Percentiles rank a stretch among this genome's conserved stretches.
Conservation (phyloP, 2,113 vertebrate species). For the Ammodytes marinus region DNA sequence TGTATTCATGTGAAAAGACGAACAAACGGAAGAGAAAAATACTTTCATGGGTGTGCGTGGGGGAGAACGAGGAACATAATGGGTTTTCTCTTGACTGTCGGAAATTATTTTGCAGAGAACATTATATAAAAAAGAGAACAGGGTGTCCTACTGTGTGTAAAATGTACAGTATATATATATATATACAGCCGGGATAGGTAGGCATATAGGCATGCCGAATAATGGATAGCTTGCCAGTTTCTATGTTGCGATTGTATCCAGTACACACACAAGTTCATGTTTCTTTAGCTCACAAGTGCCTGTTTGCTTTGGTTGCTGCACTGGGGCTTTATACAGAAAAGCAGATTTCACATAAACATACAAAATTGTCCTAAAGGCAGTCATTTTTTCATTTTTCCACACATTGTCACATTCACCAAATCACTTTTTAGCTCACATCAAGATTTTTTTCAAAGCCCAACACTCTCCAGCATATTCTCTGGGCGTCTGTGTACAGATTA, state of each 20-base stretch:
- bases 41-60: constrained; percentile 13
- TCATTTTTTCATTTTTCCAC: neutral
- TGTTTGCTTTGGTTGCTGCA: neutral
- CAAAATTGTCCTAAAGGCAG: neutral
- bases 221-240: neutral
- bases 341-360: neutral
- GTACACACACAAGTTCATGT: too few relatives aligned
- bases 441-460: neutral
- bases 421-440: neutral
- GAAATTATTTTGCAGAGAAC: neutral
- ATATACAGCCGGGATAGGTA: neutral
- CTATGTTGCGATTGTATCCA: neutral
- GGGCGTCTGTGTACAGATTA: neutral
- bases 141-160: neutral
- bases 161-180: neutral
- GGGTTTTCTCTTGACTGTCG: neutral
- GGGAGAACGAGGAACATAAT: constrained; percentile 10
- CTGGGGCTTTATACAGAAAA: neutral
- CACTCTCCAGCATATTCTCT: neutral
- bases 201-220: neutral
- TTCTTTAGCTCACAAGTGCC: neutral
- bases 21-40: constrained; percentile 41
- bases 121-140: neutral
- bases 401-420: neutral
- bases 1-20: constrained; percentile 31